Evolutionary conservation across 2,113 vertebrate genomes (phyloP), one percentile per base, ranked within the genome.

Genomic region (Bubalus kerabau): DNA sequence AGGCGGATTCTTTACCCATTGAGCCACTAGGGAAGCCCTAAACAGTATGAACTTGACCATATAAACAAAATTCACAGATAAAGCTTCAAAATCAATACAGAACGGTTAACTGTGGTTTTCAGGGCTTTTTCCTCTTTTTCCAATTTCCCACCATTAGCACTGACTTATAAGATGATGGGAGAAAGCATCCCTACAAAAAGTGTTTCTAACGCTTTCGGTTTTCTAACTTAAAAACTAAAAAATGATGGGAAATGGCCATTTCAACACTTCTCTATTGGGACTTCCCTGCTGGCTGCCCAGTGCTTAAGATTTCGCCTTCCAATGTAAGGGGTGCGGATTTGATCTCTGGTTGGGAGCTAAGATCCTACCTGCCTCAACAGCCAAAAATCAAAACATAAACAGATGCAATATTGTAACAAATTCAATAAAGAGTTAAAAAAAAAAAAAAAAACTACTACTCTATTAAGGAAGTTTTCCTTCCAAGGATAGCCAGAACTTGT

Each of bases 181-280:
- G 90, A 93, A 94, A 89, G 24, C 16, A 36, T 26, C n/a, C 12
- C 21, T 26, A 82, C 21, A 59, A 46, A 57, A 84, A 74, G 12
- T 40, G 11, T 83, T 57, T 67, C 30, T 48, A 40, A 50, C 36
- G 84, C 7, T 62, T 54, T 71, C 8, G 0, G 19, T 50, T 56
- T 57, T 74, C 57, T 89, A 80, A 89, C n/a, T 50, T 92, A 46
- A 56, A 95, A 95, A 81, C 52, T 21, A 74, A 67, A 56, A 43
- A 8, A 17, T 50, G 64, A 52, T 67, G 32, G 30, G 26, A 93
- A 87, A 50, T 12, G 23, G 24, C 76, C 57, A 81, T 62, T 56
- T 26, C 23, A 43, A 26, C 36, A 26, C 36, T 76, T 40, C 36
- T 76, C 23, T 76, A 1, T 7, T 43, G 36, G 71, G 71, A 76